These are phyloP conservation scores for Tenthredo mesomela DNA, from an alignment of 2,888 invertebrate genomes.

Conservation along the genomic window DNA sequence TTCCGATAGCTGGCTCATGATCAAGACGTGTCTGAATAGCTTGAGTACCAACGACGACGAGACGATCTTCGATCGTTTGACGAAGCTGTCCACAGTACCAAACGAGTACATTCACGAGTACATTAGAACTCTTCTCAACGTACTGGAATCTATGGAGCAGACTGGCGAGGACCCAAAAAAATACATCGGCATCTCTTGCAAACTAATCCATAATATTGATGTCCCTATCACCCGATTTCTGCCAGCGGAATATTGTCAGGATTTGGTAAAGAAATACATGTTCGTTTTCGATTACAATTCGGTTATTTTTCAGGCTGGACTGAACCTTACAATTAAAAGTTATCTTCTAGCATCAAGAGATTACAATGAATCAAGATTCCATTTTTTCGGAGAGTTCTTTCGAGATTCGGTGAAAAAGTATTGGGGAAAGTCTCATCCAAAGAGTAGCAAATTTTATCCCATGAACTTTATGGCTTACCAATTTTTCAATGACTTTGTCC, in stretches of 20 bases:
- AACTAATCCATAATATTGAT: conserved; percentile 39
- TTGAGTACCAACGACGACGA: conserved; percentile 60
- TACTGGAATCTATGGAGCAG: conserved; percentile 53
- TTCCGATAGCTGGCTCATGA: conserved; percentile 60
- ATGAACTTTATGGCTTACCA: conserved; percentile 56
- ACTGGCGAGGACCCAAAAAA: background rate
- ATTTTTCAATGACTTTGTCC: conserved; percentile 3
- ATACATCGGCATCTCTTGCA: background rate
- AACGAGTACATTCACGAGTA: conserved; percentile 62
- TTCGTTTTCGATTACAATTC: conserved; percentile 50
- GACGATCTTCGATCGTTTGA: conserved; percentile 32
- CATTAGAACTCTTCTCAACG: conserved; percentile 53
- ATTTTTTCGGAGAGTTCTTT: conserved; percentile 54
- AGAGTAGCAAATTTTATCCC: conserved; percentile 52
- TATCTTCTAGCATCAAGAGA: conserved; percentile 25
- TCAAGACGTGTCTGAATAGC: conserved; percentile 58
- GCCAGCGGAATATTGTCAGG: conserved; percentile 61
- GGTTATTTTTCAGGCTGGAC: conserved; percentile 12
- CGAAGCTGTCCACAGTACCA: conserved; percentile 36
- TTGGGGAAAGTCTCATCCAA: conserved; percentile 59
- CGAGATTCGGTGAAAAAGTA: conserved; percentile 35
- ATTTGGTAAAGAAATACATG: conserved; percentile 63
- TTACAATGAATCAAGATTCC: conserved; percentile 57
- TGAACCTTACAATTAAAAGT: conserved; percentile 6
- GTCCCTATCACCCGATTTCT: conserved; percentile 55